Evolutionary conservation across 2,888 invertebrate genomes (phyloP).

Genomic region (Cosmorhoe ocellata): DNA sequence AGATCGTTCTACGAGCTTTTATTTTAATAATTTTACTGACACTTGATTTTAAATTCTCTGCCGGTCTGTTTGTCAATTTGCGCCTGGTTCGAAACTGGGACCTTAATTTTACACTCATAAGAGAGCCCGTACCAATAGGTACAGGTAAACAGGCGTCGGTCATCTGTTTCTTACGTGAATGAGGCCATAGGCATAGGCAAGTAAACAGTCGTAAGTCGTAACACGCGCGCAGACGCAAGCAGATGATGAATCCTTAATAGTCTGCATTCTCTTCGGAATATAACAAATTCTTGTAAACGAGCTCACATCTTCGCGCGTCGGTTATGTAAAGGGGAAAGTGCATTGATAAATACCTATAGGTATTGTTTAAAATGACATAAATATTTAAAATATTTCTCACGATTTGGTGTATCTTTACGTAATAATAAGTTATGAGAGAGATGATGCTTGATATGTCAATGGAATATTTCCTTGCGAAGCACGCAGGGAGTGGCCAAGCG

Average conservation of each 20-base stretch:
- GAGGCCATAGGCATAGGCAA: background rate
- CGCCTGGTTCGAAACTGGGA: no score
- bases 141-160: background rate
- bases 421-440: slow-evolving; percentile 21
- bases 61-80: no score
- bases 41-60: no score
- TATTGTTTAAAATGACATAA: slow-evolving; percentile 38
- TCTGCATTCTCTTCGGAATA: slow-evolving; percentile 51
- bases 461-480: background rate
- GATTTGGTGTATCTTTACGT: slow-evolving; percentile 22
- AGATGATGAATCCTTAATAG: slow-evolving; percentile 60
- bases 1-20: no score
- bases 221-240: slow-evolving; percentile 15
- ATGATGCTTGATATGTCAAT: slow-evolving; percentile 14
- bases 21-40: no score
- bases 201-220: slow-evolving; percentile 37
- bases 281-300: slow-evolving; percentile 64
- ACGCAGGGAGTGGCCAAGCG: no score
- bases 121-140: background rate
- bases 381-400: slow-evolving; percentile 31
- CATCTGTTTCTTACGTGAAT: slow-evolving; percentile 5
- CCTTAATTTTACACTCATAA: no score
- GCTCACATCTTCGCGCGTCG: slow-evolving; percentile 59
- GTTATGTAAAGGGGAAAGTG: slow-evolving; percentile 74
- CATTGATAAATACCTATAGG: slow-evolving; percentile 53